Evolutionary conservation across 2,888 invertebrate species (phyloP).

Genomic region (Bhutanitis thaidina): DNA sequence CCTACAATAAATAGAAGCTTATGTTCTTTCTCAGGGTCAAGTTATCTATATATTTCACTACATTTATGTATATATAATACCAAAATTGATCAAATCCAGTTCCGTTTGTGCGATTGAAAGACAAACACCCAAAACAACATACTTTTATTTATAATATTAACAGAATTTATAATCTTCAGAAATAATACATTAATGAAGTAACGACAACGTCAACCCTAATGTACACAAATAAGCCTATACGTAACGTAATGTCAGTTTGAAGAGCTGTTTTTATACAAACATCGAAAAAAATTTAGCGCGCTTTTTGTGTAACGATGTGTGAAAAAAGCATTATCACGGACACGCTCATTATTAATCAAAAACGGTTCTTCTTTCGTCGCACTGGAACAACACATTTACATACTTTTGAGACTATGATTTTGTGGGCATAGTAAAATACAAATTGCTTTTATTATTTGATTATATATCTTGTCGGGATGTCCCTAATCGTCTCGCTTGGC

Average conservation of each 20-base stretch:
- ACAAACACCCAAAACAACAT: too few species aligned
- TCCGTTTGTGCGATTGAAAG: too few species aligned
- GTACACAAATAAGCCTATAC: not conserved
- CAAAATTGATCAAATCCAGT: too few species aligned
- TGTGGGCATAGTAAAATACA: not conserved
- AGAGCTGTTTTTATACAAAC: not conserved
- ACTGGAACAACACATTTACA: not conserved
- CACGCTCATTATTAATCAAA: not conserved
- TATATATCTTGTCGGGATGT: not conserved
- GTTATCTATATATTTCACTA: too few species aligned
- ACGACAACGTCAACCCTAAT: not conserved
- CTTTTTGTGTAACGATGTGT: not conserved
- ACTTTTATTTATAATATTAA: too few species aligned
- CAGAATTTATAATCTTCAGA: too few species aligned
- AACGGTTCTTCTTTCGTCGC: not conserved
- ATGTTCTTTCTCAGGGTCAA: too few species aligned
- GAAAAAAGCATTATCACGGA: not conserved
- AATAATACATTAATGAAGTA: too few species aligned
- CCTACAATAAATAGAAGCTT: too few species aligned
- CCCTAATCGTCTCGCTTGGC: constrained; percentile 8
- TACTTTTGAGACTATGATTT: not conserved
- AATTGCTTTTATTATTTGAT: not conserved
- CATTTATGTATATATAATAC: too few species aligned
- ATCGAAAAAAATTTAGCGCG: not conserved
- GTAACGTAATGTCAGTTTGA: not conserved